phyloP scores from a whole-genome alignment of 2,113 vertebrate species.

The Forbesichthys agassizii region DNA sequence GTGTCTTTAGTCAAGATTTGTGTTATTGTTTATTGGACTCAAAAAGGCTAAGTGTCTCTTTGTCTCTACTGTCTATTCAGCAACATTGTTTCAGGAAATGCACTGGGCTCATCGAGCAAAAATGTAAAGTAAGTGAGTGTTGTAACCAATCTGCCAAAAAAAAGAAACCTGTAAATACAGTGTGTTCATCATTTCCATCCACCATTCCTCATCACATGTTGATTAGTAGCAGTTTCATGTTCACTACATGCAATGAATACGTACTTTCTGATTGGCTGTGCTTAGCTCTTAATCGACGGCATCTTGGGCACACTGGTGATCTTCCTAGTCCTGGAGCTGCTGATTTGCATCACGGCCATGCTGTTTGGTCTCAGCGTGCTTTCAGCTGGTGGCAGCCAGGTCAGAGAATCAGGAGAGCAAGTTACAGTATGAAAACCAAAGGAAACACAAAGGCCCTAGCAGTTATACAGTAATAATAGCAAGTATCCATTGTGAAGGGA shows the following conservation, averaged over 20 bases:
- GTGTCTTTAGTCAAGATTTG: slow-evolving; percentile 21
- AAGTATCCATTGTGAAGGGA: too few relatives aligned
- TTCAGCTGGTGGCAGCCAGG: slow-evolving; percentile 69
- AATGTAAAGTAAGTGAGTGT: slow-evolving; percentile 79
- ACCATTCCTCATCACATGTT: not conserved
- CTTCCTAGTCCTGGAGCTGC: slow-evolving; percentile 78
- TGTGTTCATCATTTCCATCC: not conserved
- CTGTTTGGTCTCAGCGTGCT: slow-evolving; percentile 77
- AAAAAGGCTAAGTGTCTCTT: slow-evolving; percentile 58
- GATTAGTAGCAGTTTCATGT: not conserved
- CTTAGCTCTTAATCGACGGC: slow-evolving; percentile 75
- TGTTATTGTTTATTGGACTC: slow-evolving; percentile 33
- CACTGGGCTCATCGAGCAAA: slow-evolving; percentile 78
- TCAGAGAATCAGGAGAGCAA: slow-evolving; percentile 11
- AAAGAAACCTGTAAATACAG: not conserved
- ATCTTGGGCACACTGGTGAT: slow-evolving; percentile 77
- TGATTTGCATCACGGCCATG: slow-evolving; percentile 78
- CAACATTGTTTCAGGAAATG: slow-evolving; percentile 82
- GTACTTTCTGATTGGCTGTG: not conserved
- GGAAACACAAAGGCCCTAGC: too few relatives aligned
- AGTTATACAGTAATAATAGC: too few relatives aligned
- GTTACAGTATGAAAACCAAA: too few relatives aligned
- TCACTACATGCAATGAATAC: not conserved
- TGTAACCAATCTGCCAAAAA: slow-evolving; percentile 22
- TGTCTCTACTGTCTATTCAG: slow-evolving; percentile 77